Base-by-base conservation (phyloP, 2,113 vertebrate genomes). In the Dicentrarchus labrax region DNA sequence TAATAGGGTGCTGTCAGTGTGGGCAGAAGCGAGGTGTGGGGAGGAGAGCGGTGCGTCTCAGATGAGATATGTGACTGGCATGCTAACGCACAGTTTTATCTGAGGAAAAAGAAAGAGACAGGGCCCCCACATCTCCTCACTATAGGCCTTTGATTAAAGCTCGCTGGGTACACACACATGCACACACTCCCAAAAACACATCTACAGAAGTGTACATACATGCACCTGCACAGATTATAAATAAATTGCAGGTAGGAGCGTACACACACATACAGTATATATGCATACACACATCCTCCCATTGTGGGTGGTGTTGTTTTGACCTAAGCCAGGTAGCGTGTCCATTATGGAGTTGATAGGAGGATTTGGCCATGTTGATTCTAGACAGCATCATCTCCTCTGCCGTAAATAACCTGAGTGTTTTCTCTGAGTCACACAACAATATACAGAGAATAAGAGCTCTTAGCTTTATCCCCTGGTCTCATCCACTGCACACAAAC, bases 51-150 rank as follows among this genome's bases (percentile, higher is more conserved):
- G 79, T 60, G 90, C 66, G 89, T 94, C 92, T 95, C 92, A 95
- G 95, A 96, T 96, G 93, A 95, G 94, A 95, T 94, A 92, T 96
- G 96, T 96, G 95, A 95, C 93, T 93, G 88, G 96, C 95, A 96
- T 96, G 93, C 93, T 94, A 95, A 96, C 92, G 84, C 82, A 66
- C 86, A 92, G 90, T 94, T 96, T 96, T 95, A 94, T 95, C 91
- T 93, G 91, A 91, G 88, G 90, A 88, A 89, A 86, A 85, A 56
- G 82, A 79, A 86, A 85, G 78, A 82, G 86, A 84, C 77, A 72
- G 78, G 84, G 86, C 84, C 78, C 78, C 87, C 82, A 85, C 68
- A 88, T 90, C 90, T 87, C 82, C 86, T 76, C 86, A 89, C 91
- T 89, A 80, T 76, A 57, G 81, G 88, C 91, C 92, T 90, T 94